These are phyloP conservation scores for Alloplasta piceator DNA, from an alignment of 2,888 invertebrate genomes.

Conservation along the genomic window DNA sequence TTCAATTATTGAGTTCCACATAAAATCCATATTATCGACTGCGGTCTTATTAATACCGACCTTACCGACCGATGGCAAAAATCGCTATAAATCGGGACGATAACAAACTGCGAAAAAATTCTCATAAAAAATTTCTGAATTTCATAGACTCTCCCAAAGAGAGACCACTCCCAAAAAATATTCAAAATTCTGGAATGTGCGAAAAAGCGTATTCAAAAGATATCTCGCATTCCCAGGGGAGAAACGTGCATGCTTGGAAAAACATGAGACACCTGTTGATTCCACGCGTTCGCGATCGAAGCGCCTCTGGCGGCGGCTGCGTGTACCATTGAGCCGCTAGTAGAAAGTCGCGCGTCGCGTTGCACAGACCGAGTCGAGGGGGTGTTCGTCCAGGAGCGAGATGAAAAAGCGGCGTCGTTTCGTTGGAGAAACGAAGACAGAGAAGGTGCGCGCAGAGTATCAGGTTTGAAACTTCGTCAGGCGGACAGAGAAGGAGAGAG, in stretches of 20 bases:
- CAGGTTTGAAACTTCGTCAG: not conserved
- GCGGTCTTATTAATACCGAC: too few species aligned
- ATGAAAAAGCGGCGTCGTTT: not conserved
- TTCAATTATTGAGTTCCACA: too few species aligned
- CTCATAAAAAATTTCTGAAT: too few species aligned
- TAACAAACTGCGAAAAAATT: too few species aligned
- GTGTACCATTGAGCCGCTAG: conserved; percentile 4
- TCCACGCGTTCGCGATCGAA: conserved; percentile 30
- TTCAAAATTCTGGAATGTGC: too few species aligned
- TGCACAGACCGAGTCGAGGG: not conserved
- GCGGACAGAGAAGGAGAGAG: conserved; percentile 38
- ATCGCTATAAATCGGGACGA: too few species aligned
- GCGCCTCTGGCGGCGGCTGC: conserved; percentile 24
- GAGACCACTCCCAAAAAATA: too few species aligned
- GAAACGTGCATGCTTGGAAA: not conserved
- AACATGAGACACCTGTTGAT: conserved; percentile 44
- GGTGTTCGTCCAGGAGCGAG: not conserved
- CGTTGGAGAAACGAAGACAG: not conserved
- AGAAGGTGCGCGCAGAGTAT: not conserved
- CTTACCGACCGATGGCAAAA: too few species aligned
- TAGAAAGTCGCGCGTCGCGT: conserved; percentile 40
- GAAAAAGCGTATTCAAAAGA: too few species aligned
- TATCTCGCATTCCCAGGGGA: not conserved
- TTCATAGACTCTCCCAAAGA: too few species aligned
- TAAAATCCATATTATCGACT: too few species aligned